A percentile compares a stretch with the other conserved stretches of the same genome.
phyloP scores from a whole-genome alignment of 2,888 invertebrate species.

The Agrotis clavis region DNA sequence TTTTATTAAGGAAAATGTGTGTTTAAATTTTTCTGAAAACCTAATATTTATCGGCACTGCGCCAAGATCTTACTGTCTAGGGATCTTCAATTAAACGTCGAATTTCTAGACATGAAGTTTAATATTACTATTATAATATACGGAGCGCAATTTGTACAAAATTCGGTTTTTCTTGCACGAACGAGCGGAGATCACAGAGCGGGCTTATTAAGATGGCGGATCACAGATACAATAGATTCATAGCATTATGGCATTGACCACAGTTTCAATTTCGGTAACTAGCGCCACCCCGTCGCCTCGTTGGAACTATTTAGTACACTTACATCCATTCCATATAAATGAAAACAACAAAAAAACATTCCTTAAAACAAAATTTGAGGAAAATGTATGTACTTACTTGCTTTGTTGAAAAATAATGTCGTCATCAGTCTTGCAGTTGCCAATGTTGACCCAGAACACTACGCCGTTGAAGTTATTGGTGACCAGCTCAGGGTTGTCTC shows the following conservation, averaged over 20 bases:
- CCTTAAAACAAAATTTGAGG: not conserved
- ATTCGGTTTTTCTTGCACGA: too few relatives aligned
- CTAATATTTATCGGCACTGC: conserved; percentile 3
- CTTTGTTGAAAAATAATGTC: conserved; percentile 86
- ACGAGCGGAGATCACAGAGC: too few relatives aligned
- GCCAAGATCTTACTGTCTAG: conserved; percentile 30
- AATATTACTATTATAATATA: too few relatives aligned
- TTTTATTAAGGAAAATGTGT: conserved; percentile 3
- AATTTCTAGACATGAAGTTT: too few relatives aligned
- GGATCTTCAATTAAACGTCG: too few relatives aligned
- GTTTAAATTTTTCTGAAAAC: not conserved
- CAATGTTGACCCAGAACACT: conserved; percentile 91
- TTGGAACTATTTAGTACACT: too few relatives aligned
- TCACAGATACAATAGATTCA: too few relatives aligned
- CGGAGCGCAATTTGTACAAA: too few relatives aligned
- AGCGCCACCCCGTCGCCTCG: too few relatives aligned
- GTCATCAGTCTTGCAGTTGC: conserved; percentile 88
- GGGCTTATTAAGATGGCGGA: too few relatives aligned
- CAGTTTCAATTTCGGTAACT: too few relatives aligned
- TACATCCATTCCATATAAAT: not conserved
- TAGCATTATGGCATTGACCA: too few relatives aligned
- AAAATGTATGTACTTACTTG: conserved; percentile 76
- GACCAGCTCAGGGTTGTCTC: conserved; percentile 87
- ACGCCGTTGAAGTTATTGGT: conserved; percentile 89
- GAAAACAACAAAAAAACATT: not conserved